Base-by-base conservation (phyloP, 2,113 vertebrate genomes). In the Pelodiscus sinensis region DNA sequence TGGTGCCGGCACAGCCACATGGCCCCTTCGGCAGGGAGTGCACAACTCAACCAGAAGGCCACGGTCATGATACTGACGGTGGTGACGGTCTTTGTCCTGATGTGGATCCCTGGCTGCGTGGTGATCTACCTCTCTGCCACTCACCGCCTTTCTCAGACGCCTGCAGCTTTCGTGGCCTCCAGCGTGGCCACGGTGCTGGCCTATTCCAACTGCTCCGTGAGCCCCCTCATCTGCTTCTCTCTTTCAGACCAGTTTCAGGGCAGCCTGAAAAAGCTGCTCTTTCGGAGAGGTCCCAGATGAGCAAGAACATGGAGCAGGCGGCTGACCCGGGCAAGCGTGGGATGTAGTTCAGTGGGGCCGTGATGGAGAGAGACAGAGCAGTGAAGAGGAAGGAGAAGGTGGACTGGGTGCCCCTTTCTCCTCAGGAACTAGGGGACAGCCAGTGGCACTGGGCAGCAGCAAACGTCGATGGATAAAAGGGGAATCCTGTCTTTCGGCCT, bases 151-250 rank as follows among this genome's bases (percentile, higher is more conserved):
- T 90, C 93, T 2, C 60, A 65, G 80, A 92, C 55, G 0, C 58
- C 29, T 0, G 9, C 8, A 24, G n/a, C 79, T 10, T 92, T 86
- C 1, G 71, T 93, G 55, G 87, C 91, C 24, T 91, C 87, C 71
- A 87, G 89, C 62, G 73, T 90, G 77, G 89, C 90, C 19, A 86
- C 84, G 27, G 50, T 94, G 54, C 84, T 96, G n/a, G 90, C 89
- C 52, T 93, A 86, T 25, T 93, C 94, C 79, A 95, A 38, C 5
- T 79, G 94, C 19, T 82, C 92, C 0, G 27, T 96, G 55, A 93
- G 93, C 80, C 94, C 91, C 5, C 2, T 92, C 52, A 87, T 95
- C 79, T 93, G 93, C 85, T 95, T 96, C 81, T 94, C 31, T 57
- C 90, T 95, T 71, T 96, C 89, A 3, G 12, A n/a, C n/a, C 82